Conservation (phyloP, 2,113 vertebrate genomes). For the Antigone vipio region DNA sequence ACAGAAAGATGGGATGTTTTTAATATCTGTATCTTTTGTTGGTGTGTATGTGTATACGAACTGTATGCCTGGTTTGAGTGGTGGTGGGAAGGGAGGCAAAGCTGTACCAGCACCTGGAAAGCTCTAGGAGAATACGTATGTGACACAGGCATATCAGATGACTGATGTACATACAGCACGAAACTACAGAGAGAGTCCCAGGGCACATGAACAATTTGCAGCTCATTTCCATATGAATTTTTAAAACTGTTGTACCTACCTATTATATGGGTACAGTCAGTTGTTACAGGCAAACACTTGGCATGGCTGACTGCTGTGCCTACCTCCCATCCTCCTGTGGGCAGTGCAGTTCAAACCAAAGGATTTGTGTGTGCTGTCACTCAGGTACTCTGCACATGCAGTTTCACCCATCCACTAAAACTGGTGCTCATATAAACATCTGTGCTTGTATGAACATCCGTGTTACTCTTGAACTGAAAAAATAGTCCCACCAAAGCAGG, state of each 20-base stretch:
- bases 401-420: not conserved
- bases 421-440: not conserved
- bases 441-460: not conserved
- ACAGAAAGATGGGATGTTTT: not conserved
- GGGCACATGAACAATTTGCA: fast-evolving
- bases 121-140: not conserved
- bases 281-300: not conserved
- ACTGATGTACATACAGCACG: too few relatives aligned
- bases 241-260: not conserved
- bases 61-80: not conserved
- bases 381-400: not conserved
- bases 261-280: not conserved
- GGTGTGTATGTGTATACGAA: not conserved
- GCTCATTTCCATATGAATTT: not conserved
- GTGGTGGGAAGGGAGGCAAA: not conserved
- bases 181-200: not conserved
- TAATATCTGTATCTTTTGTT: not conserved
- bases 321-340: not conserved
- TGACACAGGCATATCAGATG: not conserved
- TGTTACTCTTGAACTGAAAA: not conserved
- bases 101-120: not conserved
- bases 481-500: not conserved
- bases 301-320: too few relatives aligned
- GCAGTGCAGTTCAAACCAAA: not conserved
- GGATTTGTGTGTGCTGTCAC: not conserved